phyloP scores from a whole-genome alignment of 2,113 vertebrate genomes.

The Ageneiosus marmoratus region DNA sequence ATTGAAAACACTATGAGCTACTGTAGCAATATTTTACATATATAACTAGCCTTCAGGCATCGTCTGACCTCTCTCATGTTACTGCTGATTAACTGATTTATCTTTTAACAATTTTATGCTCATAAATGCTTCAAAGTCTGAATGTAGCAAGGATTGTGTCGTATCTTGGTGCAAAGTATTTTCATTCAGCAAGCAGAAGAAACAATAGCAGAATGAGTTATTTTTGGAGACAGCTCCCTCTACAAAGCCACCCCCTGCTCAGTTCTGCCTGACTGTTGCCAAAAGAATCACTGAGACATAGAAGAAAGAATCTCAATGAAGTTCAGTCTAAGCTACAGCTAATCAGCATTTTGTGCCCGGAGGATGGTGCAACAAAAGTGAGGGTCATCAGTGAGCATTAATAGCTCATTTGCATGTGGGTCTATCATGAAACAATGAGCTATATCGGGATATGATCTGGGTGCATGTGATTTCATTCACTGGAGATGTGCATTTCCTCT shows the following conservation, averaged over 20 bases:
- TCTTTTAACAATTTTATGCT: not conserved
- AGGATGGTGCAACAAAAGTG: not conserved
- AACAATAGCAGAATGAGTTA: constrained; percentile 23
- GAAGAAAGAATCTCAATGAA: not conserved
- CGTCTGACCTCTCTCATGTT: not conserved
- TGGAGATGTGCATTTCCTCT: not conserved
- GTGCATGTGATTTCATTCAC: not conserved
- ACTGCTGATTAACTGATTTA: not conserved
- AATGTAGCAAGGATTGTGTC: not conserved
- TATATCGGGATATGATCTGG: constrained; percentile 8
- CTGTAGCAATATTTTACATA: not conserved
- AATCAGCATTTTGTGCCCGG: not conserved
- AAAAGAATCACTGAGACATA: constrained; percentile 1
- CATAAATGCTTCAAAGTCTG: not conserved
- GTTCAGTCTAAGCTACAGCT: not conserved
- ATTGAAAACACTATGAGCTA: not conserved
- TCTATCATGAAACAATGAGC: constrained; percentile 30
- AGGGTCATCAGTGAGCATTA: constrained; percentile 13
- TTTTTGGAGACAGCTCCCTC: constrained; percentile 9
- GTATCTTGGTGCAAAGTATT: constrained; percentile 2
- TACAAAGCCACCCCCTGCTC: not conserved
- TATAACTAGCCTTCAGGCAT: not conserved
- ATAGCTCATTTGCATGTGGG: constrained; percentile 31
- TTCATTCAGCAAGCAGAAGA: not conserved
- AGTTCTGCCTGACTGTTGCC: not conserved